Evolutionary conservation across 2,888 invertebrate genomes (phyloP), one percentile per base, ranked within the genome.

Genomic region (Melinopterus prodromus): DNA sequence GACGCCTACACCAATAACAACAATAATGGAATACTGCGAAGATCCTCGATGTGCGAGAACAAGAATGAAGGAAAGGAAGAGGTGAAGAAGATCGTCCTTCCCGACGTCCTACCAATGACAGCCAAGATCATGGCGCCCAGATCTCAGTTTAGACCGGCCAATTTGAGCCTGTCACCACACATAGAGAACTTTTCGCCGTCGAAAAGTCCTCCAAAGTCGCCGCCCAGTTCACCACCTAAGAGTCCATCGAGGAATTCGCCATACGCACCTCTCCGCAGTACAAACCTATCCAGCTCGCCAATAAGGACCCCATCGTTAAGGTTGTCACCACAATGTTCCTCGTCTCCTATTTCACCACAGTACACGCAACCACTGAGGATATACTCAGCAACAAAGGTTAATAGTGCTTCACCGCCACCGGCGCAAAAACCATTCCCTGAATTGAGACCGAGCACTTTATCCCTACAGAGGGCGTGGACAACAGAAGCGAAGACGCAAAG

Each of bases 51-150:
- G 84, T 88, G 85, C 79, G 88, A 89, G 77, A 83, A 85, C 38
- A 83, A 83, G 71, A 80, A 84, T 70, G 82, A 83, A 6, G 84
- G 85, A 53, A 87, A 87, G 80, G 87, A 87, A 78, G 87, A 87
- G 71, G 83, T 84, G 78, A 86, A 86, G 78, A 87, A 87, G 81
- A 85, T 88, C 71, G 90, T 91, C 83, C 85, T 92, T 81, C 92
- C 92, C 7, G 92, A 92, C 85, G 91, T 92, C 12, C 86, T 92
- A 80, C 92, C 92, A n/a, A 88, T 91, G 80, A 91, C 91, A 76
- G 92, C 90, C 4, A 92, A 92, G 85, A 83, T 89, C 72, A 83
- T 88, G 71, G 85, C 86, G 77, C 86, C 87, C 70, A 85, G 89
- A 85, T 86, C 87, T 82, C 87, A 86, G 77, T 77, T 85, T 79